phyloP scores from a whole-genome alignment of 2,113 vertebrate species.

The Nanger granti region DNA sequence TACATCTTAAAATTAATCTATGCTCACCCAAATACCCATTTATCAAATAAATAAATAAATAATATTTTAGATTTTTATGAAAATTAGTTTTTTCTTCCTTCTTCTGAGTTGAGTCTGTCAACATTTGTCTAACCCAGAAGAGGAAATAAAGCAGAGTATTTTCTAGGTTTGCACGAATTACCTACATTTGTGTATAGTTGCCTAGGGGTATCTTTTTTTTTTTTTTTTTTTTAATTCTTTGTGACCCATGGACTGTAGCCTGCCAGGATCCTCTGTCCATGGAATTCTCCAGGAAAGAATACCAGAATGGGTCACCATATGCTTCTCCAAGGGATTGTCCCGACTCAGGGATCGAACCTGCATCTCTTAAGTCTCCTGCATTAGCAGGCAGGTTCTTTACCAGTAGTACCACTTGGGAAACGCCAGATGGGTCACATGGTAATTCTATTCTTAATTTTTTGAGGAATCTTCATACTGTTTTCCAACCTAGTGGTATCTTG shows the following conservation, averaged over 20 bases:
- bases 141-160: background rate
- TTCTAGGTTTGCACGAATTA: background rate
- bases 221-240: background rate
- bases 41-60: background rate
- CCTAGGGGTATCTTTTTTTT: background rate
- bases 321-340: background rate
- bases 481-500: background rate
- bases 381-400: background rate
- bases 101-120: background rate
- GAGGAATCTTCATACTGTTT: background rate
- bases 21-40: background rate
- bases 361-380: background rate
- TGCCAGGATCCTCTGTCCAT: background rate
- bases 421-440: background rate
- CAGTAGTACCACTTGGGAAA: background rate
- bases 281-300: background rate
- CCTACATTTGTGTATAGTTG: background rate
- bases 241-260: background rate
- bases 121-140: background rate
- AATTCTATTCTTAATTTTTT: background rate
- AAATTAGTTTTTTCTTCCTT: background rate
- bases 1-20: conserved; percentile 10
- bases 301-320: background rate
- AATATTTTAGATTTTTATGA: background rate
- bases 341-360: background rate